Conservation (phyloP, 1,140 invertebrate species). For the Muscidifurax raptorellus region DNA sequence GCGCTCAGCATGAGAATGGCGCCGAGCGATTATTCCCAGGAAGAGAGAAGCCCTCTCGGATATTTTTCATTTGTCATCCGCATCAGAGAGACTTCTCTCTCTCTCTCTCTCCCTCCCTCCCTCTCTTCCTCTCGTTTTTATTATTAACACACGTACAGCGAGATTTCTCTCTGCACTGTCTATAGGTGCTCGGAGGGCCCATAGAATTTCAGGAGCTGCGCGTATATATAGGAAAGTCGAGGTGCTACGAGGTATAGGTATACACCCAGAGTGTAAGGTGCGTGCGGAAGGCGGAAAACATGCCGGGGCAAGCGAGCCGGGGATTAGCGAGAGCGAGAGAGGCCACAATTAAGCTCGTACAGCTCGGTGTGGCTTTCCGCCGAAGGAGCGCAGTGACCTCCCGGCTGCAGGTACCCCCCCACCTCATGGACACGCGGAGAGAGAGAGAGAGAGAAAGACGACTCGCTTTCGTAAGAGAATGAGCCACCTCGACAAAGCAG, state of each 20-base stretch:
- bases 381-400: slow-evolving; percentile 49
- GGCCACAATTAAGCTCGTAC: slow-evolving; percentile 4
- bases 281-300: slow-evolving; percentile 23
- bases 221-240: neutral
- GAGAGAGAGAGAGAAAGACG: neutral
- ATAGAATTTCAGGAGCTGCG: slow-evolving; percentile 17
- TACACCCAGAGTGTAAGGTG: neutral
- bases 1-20: slow-evolving; percentile 56
- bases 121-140: neutral
- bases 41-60: slow-evolving; percentile 36
- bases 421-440: neutral
- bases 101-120: slow-evolving; percentile 22
- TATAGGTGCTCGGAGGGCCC: neutral
- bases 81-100: neutral
- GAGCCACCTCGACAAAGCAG: slow-evolving; percentile 40
- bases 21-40: slow-evolving; percentile 62
- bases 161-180: too few species aligned
- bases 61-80: slow-evolving; percentile 68
- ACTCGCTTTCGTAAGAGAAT: slow-evolving; percentile 6
- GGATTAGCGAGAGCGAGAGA: slow-evolving; percentile 43
- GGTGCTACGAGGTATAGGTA: neutral
- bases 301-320: slow-evolving; percentile 41
- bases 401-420: slow-evolving; percentile 19
- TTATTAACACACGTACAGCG: neutral
- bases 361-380: slow-evolving; percentile 53